Evolutionary conservation across 2,113 vertebrate species (phyloP), one percentile per base, ranked within the genome.

Genomic region (Siniperca chuatsi): DNA sequence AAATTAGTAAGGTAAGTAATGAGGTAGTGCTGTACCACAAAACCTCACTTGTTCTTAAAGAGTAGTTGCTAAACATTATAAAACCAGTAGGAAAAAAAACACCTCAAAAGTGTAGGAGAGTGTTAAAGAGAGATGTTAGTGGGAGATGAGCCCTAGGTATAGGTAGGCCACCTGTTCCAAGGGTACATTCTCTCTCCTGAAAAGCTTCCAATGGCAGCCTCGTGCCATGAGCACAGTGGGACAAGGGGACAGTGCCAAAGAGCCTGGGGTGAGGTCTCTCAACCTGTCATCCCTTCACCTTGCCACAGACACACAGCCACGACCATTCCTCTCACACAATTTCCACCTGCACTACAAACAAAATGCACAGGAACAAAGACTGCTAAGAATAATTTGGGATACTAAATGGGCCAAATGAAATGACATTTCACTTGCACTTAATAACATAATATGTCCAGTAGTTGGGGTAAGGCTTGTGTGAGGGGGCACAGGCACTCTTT

Each of bases 141-240:
- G 93, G 91, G 93, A 91, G 90, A 91, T 74, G 77, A 92, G 94
- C 92, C 90, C 83, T 82, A 84, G 93, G 94, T 95, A 90, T 90
- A 93, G 93, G 85, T 91, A 90, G 91, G 90, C 96, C 94, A 95
- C 95, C 95, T 96, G 95, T 96, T 96, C 93, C 94, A 95, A 96
- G 95, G 95, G 94, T 96, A 95, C 89, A 92, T 82, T 67, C 87
- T 90, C 91, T 89, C 89, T 94, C 79, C 94, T 94, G 95, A 93
- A 94, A 88, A 87, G 90, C 89, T 91, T 95, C 91, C 95, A 93
- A 95, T 92, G 92, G 91, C 91, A 95, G 90, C 81, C 73, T 91
- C 42, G 81, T 93, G 93, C 93, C 94, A 94, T 92, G 86, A 90
- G 87, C 95, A 93, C 94, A 94, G 94, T 94, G 89, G 95, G 95